These are phyloP conservation scores for Stichopus horrens DNA, from an alignment of 53 echinoderm and acorn worm species.

Conservation along the genomic window DNA sequence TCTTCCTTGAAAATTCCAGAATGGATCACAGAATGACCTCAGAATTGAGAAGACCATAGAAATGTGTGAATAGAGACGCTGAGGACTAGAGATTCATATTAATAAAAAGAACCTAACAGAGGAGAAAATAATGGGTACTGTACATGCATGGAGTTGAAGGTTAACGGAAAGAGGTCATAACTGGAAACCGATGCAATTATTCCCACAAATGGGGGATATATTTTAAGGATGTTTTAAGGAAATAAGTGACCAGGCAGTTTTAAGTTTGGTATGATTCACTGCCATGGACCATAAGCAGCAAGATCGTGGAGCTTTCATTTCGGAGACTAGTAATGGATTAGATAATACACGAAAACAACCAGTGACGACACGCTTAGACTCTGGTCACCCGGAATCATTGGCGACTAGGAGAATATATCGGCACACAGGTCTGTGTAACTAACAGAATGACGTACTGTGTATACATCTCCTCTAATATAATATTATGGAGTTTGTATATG, in stretches of 20 bases:
- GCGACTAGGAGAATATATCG: not conserved
- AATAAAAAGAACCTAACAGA: not conserved
- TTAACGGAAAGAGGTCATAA: not conserved
- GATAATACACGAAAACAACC: not conserved
- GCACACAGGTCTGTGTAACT: not conserved
- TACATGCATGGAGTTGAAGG: not conserved
- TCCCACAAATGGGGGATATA: not conserved
- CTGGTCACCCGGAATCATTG: not conserved
- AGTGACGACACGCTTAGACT: not conserved
- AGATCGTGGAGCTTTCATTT: not conserved
- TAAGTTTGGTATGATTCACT: not conserved
- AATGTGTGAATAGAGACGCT: slow-evolving; percentile 1
- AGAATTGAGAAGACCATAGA: not conserved
- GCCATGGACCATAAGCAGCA: not conserved
- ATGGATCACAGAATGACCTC: slow-evolving; percentile 5
- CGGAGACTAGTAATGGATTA: not conserved
- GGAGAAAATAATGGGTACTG: not conserved
- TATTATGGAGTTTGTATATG: too few species aligned
- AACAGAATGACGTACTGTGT: too few species aligned
- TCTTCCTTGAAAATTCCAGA: slow-evolving; percentile 1
- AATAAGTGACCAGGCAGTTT: not conserved
- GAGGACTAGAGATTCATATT: not conserved
- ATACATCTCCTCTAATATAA: too few species aligned
- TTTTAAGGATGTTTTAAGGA: not conserved
- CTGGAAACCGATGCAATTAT: not conserved